Conservation (phyloP, 2,888 invertebrate genomes). For the Xestia xanthographa region DNA sequence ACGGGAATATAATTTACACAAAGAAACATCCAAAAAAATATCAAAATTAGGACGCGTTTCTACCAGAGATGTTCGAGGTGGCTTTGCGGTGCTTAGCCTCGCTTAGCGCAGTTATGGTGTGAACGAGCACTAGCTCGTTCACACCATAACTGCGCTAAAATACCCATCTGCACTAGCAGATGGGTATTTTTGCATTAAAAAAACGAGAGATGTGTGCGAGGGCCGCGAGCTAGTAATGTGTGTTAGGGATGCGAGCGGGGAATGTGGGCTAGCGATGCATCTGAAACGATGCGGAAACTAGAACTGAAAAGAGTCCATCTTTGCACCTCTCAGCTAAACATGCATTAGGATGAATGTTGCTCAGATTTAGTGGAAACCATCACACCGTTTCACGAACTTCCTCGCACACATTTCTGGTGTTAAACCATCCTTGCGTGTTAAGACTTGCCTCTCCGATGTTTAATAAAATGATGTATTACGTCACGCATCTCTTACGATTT, state of each 20-base stretch:
- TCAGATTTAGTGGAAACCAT: background rate
- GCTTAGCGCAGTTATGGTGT: background rate
- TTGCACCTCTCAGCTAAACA: background rate
- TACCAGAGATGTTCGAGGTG: background rate
- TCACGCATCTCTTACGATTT: slow-evolving; percentile 49
- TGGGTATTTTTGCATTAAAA: background rate
- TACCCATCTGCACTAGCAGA: no score
- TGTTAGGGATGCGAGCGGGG: background rate
- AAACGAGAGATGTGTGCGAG: background rate
- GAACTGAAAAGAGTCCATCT: background rate
- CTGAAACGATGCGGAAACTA: background rate
- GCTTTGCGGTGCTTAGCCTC: background rate
- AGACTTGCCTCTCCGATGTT: slow-evolving; percentile 44
- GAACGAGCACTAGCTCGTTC: no score
- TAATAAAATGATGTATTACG: slow-evolving; percentile 63
- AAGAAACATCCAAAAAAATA: slow-evolving; percentile 34
- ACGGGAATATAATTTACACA: slow-evolving; percentile 35
- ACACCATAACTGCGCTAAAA: no score
- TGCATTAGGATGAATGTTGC: background rate
- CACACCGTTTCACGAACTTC: background rate
- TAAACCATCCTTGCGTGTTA: background rate
- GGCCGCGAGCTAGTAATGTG: background rate
- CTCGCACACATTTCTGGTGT: background rate
- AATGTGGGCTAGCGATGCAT: background rate
- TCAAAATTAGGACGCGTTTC: slow-evolving; percentile 31